phyloP scores from a whole-genome alignment of 1,140 invertebrate genomes.

The Calephelis nemesis region DNA sequence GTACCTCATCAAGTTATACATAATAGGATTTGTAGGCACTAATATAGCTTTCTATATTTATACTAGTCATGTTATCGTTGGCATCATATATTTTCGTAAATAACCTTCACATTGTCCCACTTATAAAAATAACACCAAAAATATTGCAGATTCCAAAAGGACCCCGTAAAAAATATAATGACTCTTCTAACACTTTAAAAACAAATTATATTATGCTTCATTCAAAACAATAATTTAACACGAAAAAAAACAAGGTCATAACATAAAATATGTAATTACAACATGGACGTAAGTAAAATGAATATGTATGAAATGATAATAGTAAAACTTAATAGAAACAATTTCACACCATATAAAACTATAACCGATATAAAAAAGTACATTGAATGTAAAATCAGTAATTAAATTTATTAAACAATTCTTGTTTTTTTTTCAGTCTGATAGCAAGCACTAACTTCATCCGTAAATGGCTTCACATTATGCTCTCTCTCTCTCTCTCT shows the following conservation, averaged over 20 bases:
- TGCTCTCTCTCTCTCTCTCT: neutral
- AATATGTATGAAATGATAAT: conserved; percentile 64
- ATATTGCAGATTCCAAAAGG: conserved; percentile 74
- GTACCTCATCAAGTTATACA: conserved; percentile 33
- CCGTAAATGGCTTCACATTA: neutral
- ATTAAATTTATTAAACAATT: conserved; percentile 15
- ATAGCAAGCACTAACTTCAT: neutral
- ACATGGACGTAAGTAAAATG: conserved; percentile 72
- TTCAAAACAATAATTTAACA: conserved; percentile 68
- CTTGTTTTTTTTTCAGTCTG: neutral
- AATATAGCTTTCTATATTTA: conserved; percentile 12
- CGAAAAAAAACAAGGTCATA: conserved; percentile 69
- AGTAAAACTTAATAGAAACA: conserved; percentile 64
- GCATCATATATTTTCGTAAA: conserved; percentile 3
- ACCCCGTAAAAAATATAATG: conserved; percentile 59
- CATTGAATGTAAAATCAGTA: conserved; percentile 28
- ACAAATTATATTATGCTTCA: conserved; percentile 69
- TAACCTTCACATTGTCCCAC: conserved; percentile 13
- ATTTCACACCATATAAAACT: conserved; percentile 68
- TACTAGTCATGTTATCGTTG: conserved; percentile 8
- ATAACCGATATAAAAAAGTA: conserved; percentile 40
- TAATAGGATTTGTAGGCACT: conserved; percentile 17
- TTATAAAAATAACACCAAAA: conserved; percentile 37
- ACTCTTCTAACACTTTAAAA: conserved; percentile 63
- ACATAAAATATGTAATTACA: conserved; percentile 76